phyloP scores from a whole-genome alignment of 2,113 vertebrate genomes.

The Oceanites oceanicus region DNA sequence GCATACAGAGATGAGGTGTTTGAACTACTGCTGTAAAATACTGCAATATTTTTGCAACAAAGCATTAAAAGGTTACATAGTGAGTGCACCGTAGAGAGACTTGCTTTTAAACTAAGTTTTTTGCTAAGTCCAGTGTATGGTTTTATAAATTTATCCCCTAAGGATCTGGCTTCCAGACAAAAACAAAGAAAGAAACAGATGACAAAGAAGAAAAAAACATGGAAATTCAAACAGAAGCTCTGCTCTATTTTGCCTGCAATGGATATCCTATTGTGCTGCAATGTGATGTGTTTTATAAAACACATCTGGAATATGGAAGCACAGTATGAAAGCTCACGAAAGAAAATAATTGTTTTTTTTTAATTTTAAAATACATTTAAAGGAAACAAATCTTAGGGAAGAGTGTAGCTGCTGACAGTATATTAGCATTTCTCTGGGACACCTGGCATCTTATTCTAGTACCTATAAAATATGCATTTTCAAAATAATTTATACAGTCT shows the following conservation, averaged over 20 bases:
- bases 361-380: not conserved
- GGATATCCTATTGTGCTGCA: constrained; percentile 15
- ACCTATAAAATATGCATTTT: not conserved
- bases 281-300: not conserved
- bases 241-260: constrained; percentile 13
- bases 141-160: not conserved
- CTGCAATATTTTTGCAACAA: not conserved
- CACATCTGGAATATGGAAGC: not conserved
- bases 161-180: constrained; percentile 30
- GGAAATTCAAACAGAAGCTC: not conserved
- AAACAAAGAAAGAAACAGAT: constrained; percentile 52
- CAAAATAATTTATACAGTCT: not conserved
- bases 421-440: not conserved
- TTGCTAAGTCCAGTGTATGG: not conserved
- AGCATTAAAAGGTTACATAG: not conserved
- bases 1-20: not conserved
- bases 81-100: not conserved
- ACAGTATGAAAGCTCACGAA: not conserved
- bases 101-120: not conserved
- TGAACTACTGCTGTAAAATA: not conserved
- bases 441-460: not conserved
- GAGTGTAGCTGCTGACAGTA: not conserved
- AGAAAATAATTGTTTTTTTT: not conserved
- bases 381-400: not conserved
- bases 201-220: constrained; percentile 22